Conservation (phyloP, 2,797 vertebrate genomes). For the Channa striata region DNA sequence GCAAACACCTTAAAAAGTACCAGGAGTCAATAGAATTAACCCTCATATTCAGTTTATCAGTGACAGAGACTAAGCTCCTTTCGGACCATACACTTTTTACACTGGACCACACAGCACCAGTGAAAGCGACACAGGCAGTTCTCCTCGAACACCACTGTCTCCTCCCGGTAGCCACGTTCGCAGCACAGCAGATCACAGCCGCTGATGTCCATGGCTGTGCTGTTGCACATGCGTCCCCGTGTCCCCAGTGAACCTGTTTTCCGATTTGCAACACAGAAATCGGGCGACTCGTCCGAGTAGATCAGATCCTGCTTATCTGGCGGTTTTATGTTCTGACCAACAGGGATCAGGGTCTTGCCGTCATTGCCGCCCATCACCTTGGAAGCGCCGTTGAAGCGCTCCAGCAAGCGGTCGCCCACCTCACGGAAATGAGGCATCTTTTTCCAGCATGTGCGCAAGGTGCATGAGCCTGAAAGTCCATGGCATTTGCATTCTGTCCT, state of each 20-base stretch:
- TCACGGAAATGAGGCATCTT: constrained; percentile 98
- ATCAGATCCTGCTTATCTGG: constrained; percentile 96
- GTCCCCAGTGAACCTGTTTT: constrained; percentile 96
- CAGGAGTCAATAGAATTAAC: constrained; percentile 33
- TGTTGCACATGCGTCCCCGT: constrained; percentile 93
- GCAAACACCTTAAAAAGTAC: constrained; percentile 42
- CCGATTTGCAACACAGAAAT: constrained; percentile 95
- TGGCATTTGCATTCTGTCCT: constrained; percentile 98
- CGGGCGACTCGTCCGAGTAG: constrained; percentile 95
- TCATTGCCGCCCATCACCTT: constrained; percentile 98
- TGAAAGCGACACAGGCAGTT: constrained; percentile 98
- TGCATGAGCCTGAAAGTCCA: constrained; percentile 96
- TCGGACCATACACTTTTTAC: constrained; percentile 93
- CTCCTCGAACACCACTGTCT: constrained; percentile 94
- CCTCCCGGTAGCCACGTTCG: constrained; percentile 91
- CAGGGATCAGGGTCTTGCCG: constrained; percentile 94
- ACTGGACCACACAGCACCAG: constrained; percentile 99
- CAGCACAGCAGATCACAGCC: constrained; percentile 98
- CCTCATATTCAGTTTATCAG: constrained; percentile 72
- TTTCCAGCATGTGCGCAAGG: constrained; percentile 96
- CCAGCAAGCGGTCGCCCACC: constrained; percentile 93
- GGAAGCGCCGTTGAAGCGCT: constrained; percentile 96
- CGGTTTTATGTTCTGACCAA: constrained; percentile 95
- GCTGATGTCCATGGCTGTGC: constrained; percentile 95
- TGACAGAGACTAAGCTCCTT: constrained; percentile 96